Evolutionary conservation across 2,113 vertebrate genomes (phyloP), one percentile per base, ranked within the genome.

Genomic region (Saccopteryx leptura): DNA sequence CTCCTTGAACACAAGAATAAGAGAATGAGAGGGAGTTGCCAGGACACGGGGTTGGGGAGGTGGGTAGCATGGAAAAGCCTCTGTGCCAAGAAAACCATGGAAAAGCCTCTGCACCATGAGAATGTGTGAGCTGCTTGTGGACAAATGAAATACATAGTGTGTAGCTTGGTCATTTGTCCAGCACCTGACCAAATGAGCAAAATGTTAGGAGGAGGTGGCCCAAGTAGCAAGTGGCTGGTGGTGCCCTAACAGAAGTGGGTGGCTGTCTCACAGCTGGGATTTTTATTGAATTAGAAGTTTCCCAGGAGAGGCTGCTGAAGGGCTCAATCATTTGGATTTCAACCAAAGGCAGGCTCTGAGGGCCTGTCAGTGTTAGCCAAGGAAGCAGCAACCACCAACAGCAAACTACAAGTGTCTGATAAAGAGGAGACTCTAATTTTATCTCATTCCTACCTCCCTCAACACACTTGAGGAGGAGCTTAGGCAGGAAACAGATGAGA

Each of bases 31-130:
- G n/a, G 17, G 31, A 94, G 28, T 80, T 10, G 7, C 19, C 31
- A 23, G 19, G 65, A 11, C 0, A 1, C 15, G 0, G 4, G 58
- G 26, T 1, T 33, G 11, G 31, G 28, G 52, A 13, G 5, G 8
- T 7, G 3, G 56, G 10, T 24, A 33, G 61, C 5, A 5, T 18
- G 11, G 33, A 39, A 48, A 48, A 76, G 23, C 54, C 31, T 82
- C 28, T 28, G 33, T 74, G 24, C 18, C 14, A 66, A 39, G 39
- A 3, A 39, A 3, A 46, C 21, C 23, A 19, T 48, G 39, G 39
- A 39, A 39, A 39, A 39, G 39, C 39, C 39, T 24, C 46, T 58
- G 33, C 31, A 79, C 58, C 33, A 31, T 26, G 39, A 65, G 69
- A 83, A 78, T 4, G 13, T 58, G 87, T 46, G 46, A 69, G 54